These are phyloP conservation scores for Umimayanthus chanpuru DNA, from an alignment of 92 coral and sea anemone species.

Conservation along the genomic window DNA sequence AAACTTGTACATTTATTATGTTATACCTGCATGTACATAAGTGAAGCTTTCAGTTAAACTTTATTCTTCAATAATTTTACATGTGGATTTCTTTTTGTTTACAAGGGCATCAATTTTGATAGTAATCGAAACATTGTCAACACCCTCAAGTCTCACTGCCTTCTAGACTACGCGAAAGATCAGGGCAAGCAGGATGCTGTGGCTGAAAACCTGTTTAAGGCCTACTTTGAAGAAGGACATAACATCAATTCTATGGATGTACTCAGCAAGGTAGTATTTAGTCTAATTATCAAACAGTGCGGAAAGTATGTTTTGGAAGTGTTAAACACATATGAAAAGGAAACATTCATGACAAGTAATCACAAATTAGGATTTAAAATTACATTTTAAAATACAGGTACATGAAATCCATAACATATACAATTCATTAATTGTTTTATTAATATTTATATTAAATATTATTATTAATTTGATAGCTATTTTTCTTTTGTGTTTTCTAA, in stretches of 20 bases:
- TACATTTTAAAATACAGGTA: too few species aligned
- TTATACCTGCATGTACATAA: too few species aligned
- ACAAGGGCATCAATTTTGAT: conserved; percentile 85
- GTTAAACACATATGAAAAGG: too few species aligned
- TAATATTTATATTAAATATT: background rate
- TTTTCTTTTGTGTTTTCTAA: background rate
- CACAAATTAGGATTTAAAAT: too few species aligned
- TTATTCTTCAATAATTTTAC: too few species aligned
- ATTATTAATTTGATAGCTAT: background rate
- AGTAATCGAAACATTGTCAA: conserved; percentile 71
- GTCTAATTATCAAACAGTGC: too few species aligned
- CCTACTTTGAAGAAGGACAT: conserved; percentile 80
- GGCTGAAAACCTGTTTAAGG: conserved; percentile 76
- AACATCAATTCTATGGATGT: conserved; percentile 72
- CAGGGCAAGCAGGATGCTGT: conserved; percentile 85
- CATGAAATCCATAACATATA: too few species aligned
- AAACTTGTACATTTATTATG: too few species aligned
- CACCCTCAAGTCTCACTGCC: conserved; percentile 93
- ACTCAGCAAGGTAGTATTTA: conserved; percentile 44
- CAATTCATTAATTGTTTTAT: too few species aligned
- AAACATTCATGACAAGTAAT: too few species aligned
- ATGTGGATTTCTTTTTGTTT: background rate
- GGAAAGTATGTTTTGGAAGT: too few species aligned
- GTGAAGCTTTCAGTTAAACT: too few species aligned
- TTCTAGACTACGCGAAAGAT: conserved; percentile 87